Conservation (phyloP, 2,113 vertebrate genomes). For the Oryzias melastigma region DNA sequence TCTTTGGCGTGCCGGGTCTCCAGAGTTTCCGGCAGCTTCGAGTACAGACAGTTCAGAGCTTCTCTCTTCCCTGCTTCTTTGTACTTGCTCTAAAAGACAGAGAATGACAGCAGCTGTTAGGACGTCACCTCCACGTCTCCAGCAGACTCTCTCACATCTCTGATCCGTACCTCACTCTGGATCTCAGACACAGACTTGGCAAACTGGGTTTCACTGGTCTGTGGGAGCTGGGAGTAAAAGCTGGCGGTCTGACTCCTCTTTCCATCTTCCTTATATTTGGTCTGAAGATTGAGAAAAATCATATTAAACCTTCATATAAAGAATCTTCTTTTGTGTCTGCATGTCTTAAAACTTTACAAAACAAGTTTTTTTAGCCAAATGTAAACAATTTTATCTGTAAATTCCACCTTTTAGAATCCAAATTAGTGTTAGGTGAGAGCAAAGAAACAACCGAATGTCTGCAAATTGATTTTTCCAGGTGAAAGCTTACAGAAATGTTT, state of each 20-base stretch:
- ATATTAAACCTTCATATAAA: not conserved
- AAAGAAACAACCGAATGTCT: too few relatives aligned
- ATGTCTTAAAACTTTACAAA: too few relatives aligned
- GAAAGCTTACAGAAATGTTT: too few relatives aligned
- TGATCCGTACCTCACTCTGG: slow-evolving; percentile 57
- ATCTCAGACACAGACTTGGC: slow-evolving; percentile 45
- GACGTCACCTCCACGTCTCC: not conserved
- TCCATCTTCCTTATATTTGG: slow-evolving; percentile 82
- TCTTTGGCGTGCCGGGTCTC: slow-evolving; percentile 51
- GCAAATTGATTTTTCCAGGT: too few relatives aligned
- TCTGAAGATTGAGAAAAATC: slow-evolving; percentile 57
- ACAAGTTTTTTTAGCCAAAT: too few relatives aligned
- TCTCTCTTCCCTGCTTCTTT: slow-evolving; percentile 79
- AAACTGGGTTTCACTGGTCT: slow-evolving; percentile 56
- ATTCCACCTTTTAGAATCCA: too few relatives aligned
- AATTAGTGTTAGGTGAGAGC: too few relatives aligned
- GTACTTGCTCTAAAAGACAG: slow-evolving; percentile 78
- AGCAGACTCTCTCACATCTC: too few relatives aligned
- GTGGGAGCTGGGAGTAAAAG: slow-evolving; percentile 46
- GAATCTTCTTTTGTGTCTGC: too few relatives aligned
- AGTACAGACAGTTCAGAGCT: slow-evolving; percentile 80
- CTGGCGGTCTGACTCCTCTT: slow-evolving; percentile 33
- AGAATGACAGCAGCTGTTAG: not conserved
- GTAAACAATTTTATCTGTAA: too few relatives aligned
- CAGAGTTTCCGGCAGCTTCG: slow-evolving; percentile 84